These are phyloP conservation scores for Taeniopygia guttata DNA, from an alignment of 2,797 vertebrate species.

Conservation along the genomic window DNA sequence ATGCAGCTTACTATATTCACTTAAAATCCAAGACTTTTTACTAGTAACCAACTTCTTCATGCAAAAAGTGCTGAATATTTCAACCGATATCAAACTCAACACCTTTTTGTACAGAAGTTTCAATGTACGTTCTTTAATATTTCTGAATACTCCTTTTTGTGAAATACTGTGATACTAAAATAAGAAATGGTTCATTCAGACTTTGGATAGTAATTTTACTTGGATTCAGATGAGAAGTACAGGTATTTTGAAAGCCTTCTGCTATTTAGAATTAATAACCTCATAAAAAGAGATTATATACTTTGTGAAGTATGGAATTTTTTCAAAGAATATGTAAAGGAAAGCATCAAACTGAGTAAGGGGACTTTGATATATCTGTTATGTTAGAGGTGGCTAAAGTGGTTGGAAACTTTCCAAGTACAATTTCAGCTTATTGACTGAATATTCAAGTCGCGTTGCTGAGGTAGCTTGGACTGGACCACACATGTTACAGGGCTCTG, in stretches of 20 bases:
- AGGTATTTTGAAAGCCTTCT: not conserved
- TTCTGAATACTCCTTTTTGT: not conserved
- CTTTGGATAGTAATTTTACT: not conserved
- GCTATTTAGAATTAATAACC: not conserved
- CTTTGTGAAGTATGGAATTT: not conserved
- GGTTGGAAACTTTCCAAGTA: not conserved
- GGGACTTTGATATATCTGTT: not conserved
- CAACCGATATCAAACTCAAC: not conserved
- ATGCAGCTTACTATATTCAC: not conserved
- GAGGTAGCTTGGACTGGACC: not conserved
- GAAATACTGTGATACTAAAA: not conserved
- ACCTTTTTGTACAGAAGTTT: not conserved
- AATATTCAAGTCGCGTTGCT: not conserved
- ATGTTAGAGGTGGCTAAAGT: not conserved
- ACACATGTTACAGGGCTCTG: accelerated
- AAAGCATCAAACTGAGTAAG: not conserved
- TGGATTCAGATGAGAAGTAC: not conserved
- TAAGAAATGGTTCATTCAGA: not conserved
- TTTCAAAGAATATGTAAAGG: not conserved
- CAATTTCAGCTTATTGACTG: not conserved
- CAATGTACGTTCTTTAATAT: not conserved
- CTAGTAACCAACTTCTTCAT: not conserved
- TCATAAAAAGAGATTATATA: not conserved
- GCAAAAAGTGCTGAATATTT: not conserved
- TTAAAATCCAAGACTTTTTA: not conserved